Evolutionary conservation across 2,888 invertebrate species (phyloP), one percentile per base, ranked within the genome.

Genomic region (Elmis aenea): DNA sequence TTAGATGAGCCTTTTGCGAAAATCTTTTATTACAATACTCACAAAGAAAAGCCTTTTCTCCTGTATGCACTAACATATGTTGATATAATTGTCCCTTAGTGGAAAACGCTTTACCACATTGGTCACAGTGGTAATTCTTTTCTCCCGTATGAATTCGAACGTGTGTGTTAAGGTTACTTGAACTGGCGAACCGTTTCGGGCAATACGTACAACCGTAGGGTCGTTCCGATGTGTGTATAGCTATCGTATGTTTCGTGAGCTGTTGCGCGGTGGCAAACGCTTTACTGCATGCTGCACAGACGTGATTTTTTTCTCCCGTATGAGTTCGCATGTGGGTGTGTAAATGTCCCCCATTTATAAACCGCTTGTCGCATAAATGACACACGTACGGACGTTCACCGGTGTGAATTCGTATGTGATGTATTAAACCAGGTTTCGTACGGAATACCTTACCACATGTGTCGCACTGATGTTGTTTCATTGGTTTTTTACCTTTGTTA

Each of bases 321-420:
- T 68, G 67, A 2, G 66, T 68, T 35, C 66, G 50, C 68, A 69
- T 67, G 40, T 69, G 68, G 0, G 67, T 68, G 40, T 68, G 66
- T 18, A 69, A 49, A 47, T 69, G 68, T 0, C 68, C 68, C 2
- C 68, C 67, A 36, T 68, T 68, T 13, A 67, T 62, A 42, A 69
- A 69, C 28, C 59, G 47, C 49, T 68, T 68, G 39, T 67, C 64
- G 34, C 68, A 68, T 18, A 68, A 52, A 49, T 66, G 66, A 39
- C 68, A 68, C 5, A 65, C 56, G 40, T 67, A 68, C 1, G 68
- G 68, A 3, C 67, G 53, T 48, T 68, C 68, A 1, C 68, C 68
- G 1, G 68, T 68, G 42, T 69, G 68, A 15, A 66, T 68, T 22
- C 68, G 52, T 30, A 67, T 64, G 41, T 69, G 68, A 53, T 67